These are phyloP conservation scores for Coelogynopora nodosa DNA, from an alignment of 2,888 invertebrate species.

Conservation along the genomic window DNA sequence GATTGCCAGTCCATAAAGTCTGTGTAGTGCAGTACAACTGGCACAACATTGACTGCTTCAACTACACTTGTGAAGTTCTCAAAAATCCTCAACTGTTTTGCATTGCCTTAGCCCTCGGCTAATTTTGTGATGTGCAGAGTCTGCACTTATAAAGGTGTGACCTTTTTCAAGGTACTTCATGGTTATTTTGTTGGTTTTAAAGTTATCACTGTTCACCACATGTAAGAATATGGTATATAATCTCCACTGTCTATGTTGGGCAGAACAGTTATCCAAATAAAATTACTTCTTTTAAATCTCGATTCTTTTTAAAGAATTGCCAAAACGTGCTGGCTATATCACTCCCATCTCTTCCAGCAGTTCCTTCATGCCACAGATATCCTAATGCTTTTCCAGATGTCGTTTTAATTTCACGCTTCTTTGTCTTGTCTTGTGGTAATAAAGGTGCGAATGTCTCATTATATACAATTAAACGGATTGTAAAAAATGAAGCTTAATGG, in stretches of 20 bases:
- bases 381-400: background rate
- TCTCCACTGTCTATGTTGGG: background rate
- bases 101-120: background rate
- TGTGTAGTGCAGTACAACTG: background rate
- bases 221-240: background rate
- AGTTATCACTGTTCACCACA: background rate
- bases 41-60: background rate
- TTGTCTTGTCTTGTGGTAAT: background rate
- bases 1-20: conserved; percentile 5
- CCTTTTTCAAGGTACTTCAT: conserved; percentile 38
- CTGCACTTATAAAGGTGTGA: conserved; percentile 36
- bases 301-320: background rate
- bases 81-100: conserved; percentile 30
- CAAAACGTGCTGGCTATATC: background rate
- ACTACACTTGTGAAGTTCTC: conserved; percentile 6
- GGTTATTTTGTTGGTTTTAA: conserved; percentile 20
- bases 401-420: background rate
- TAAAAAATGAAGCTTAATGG: background rate
- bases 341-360: conserved; percentile 22
- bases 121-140: conserved; percentile 17
- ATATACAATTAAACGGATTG: background rate
- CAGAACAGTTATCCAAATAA: background rate
- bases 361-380: conserved; percentile 15
- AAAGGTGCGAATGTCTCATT: background rate
- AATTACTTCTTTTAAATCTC: background rate